These are phyloP conservation scores for Monomorium pharaonis DNA, from an alignment of 1,140 invertebrate genomes.

Conservation along the genomic window DNA sequence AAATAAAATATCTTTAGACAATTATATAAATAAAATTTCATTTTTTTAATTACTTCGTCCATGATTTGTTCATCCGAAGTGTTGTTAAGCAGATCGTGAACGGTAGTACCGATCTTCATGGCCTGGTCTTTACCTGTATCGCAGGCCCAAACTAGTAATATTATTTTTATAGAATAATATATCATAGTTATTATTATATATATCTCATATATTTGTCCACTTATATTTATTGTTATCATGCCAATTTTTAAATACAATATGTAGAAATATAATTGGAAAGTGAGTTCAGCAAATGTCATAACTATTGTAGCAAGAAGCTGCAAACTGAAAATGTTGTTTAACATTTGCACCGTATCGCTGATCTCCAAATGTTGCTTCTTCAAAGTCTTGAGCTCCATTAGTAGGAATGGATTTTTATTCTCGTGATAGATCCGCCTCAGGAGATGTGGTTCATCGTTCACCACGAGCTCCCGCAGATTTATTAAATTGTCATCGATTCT, in stretches of 20 bases:
- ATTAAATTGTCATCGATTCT: neutral
- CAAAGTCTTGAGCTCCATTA: neutral
- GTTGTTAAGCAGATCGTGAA: conserved; percentile 61
- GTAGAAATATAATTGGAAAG: conserved; percentile 80
- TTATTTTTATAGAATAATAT: conserved; percentile 48
- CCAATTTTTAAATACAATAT: conserved; percentile 56
- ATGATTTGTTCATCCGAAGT: conserved; percentile 73
- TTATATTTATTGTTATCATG: neutral
- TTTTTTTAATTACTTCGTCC: conserved; percentile 75
- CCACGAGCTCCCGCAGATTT: neutral
- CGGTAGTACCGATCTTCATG: conserved; percentile 63
- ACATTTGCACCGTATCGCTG: neutral
- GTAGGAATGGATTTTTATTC: conserved; percentile 72
- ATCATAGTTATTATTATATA: conserved; percentile 58
- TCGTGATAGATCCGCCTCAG: conserved; percentile 70
- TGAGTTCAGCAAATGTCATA: conserved; percentile 76
- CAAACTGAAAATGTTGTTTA: conserved; percentile 67
- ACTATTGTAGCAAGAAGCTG: conserved; percentile 70
- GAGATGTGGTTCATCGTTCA: conserved; percentile 66
- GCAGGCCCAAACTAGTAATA: neutral
- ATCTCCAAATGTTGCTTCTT: neutral
- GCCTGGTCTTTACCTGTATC: conserved; percentile 61
- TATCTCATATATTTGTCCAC: conserved; percentile 72
- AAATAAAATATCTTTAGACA: neutral
- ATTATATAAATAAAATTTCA: neutral